Evolutionary conservation across 2,797 vertebrate genomes (phyloP).

Genomic region (Podarcis siculus): DNA sequence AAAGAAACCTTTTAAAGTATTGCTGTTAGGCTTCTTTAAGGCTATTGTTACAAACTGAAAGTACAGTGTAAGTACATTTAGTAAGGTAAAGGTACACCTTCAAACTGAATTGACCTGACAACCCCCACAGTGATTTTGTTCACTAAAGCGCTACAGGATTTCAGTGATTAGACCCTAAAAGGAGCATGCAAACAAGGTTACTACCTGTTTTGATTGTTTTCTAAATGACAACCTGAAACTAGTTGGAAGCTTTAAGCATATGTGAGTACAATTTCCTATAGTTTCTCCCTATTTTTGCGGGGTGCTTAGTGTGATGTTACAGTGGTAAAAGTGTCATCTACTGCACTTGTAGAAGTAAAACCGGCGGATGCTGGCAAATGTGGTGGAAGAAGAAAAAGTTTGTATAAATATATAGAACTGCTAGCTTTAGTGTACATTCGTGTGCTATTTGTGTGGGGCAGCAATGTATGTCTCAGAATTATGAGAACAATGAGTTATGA

Average conservation of each 20-base stretch:
- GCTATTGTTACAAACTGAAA: constrained; percentile 53
- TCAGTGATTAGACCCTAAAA: constrained; percentile 58
- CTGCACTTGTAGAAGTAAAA: neutral
- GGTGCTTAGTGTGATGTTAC: constrained; percentile 37
- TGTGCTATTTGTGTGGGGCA: fast-evolving
- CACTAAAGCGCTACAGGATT: constrained; percentile 56
- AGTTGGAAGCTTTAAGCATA: constrained; percentile 42
- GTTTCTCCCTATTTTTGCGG: constrained; percentile 27
- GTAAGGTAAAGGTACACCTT: constrained; percentile 46
- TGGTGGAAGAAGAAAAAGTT: neutral
- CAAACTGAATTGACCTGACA: constrained; percentile 23
- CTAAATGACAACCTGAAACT: constrained; percentile 42
- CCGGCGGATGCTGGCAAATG: neutral
- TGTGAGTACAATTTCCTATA: constrained; percentile 38
- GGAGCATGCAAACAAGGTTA: constrained; percentile 43
- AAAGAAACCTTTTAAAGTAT: constrained; percentile 56
- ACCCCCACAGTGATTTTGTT: constrained; percentile 38
- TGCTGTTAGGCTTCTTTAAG: constrained; percentile 56
- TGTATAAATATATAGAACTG: neutral
- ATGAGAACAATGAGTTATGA: neutral
- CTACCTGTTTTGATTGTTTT: constrained; percentile 54
- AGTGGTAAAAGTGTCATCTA: neutral
- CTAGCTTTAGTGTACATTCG: neutral
- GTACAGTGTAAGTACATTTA: constrained; percentile 21
- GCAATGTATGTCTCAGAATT: neutral